Conservation (phyloP, 2,888 invertebrate species). For the Palloptera scutellata region DNA sequence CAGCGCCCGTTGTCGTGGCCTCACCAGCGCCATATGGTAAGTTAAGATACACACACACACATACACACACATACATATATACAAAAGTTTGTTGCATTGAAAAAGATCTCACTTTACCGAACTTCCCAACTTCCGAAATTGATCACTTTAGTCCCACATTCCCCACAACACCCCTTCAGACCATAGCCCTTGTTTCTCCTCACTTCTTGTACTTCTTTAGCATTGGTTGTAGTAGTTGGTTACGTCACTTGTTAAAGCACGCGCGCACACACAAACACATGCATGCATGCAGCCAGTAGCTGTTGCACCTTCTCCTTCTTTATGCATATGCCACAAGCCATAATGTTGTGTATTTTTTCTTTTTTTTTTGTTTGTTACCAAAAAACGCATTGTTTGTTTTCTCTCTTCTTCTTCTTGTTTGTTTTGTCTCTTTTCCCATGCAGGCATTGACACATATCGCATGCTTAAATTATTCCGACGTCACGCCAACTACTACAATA, state of each 20-base stretch:
- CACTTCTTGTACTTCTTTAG: too few species aligned
- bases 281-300: not conserved
- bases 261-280: not conserved
- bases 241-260: not conserved
- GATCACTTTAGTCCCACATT: too few species aligned
- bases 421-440: slow-evolving; percentile 33
- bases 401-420: slow-evolving; percentile 21
- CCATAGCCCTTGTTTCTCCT: too few species aligned
- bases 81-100: too few species aligned
- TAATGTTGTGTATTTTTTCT: slow-evolving; percentile 1
- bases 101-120: too few species aligned
- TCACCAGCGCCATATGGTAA: slow-evolving; percentile 62
- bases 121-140: too few species aligned
- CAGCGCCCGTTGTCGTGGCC: slow-evolving; percentile 52
- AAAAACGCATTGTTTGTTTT: slow-evolving; percentile 37
- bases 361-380: too few species aligned
- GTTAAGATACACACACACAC: slow-evolving; percentile 35
- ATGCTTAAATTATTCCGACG: slow-evolving; percentile 61
- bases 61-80: too few species aligned
- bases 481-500: slow-evolving; percentile 58
- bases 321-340: not conserved
- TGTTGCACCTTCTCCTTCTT: too few species aligned
- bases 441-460: slow-evolving; percentile 63
- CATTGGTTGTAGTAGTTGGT: slow-evolving; percentile 1
- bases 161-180: too few species aligned